phyloP scores from a whole-genome alignment of 2,113 vertebrate species.

The Climacteris rufus region DNA sequence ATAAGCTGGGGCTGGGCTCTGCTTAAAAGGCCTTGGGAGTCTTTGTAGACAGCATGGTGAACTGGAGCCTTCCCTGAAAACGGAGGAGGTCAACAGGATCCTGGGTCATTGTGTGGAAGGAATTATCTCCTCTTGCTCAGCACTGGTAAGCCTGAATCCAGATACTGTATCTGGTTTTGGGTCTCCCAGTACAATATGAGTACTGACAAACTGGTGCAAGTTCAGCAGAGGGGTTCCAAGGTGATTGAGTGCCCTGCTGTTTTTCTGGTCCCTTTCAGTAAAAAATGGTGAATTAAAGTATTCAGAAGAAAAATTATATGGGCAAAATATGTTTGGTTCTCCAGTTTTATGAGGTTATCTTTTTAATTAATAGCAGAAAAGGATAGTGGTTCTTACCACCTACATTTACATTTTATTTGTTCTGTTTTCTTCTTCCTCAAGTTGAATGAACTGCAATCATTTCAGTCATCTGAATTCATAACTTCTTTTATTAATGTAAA shows the following conservation, averaged over 20 bases:
- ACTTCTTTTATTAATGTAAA: neutral
- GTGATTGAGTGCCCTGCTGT: neutral
- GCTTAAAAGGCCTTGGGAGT: neutral
- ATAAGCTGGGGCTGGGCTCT: neutral
- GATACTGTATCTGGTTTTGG: neutral
- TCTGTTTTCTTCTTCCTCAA: neutral
- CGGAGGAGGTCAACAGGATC: accelerated
- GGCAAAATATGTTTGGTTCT: neutral
- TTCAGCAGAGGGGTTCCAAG: neutral
- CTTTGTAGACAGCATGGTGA: neutral
- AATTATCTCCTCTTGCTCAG: neutral
- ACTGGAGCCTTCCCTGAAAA: neutral
- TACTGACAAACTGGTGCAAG: neutral
- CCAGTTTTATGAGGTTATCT: neutral
- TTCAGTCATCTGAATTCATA: neutral
- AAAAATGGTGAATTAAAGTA: neutral
- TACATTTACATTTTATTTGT: neutral
- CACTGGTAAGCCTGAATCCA: neutral
- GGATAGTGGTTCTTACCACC: neutral
- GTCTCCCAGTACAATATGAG: accelerated
- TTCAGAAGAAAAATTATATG: neutral
- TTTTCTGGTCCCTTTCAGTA: neutral
- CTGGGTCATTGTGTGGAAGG: neutral
- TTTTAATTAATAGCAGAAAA: neutral
- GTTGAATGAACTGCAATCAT: neutral